Conservation (phyloP, 2,888 invertebrate species). For the Fragum fragum region DNA sequence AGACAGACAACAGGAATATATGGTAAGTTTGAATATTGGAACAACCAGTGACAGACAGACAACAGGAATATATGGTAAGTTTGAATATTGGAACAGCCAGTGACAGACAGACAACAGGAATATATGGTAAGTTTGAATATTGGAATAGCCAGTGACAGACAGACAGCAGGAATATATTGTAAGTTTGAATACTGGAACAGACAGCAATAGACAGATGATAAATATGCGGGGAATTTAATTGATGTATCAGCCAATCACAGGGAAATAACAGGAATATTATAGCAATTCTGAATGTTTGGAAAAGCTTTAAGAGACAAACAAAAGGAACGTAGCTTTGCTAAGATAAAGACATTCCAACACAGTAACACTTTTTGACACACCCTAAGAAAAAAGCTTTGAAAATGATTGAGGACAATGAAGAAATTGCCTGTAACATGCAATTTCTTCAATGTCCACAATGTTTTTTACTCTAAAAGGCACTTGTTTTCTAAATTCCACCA, state of each 20-base stretch:
- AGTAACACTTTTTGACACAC: too few relatives aligned
- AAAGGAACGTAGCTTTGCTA: too few relatives aligned
- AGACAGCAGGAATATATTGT: constrained; percentile 90
- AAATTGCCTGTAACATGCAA: too few relatives aligned
- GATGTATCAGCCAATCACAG: constrained; percentile 81
- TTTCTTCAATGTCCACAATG: too few relatives aligned
- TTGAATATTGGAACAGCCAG: constrained; percentile 80
- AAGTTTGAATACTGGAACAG: constrained; percentile 79
- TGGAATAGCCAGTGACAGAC: constrained; percentile 83
- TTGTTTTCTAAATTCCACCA: too few relatives aligned
- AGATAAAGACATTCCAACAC: too few relatives aligned
- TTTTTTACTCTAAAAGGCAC: too few relatives aligned
- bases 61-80: constrained; percentile 90
- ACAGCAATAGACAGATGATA: constrained; percentile 86
- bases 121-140: constrained; percentile 89
- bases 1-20: constrained; percentile 89
- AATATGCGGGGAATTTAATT: constrained; percentile 89
- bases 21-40: constrained; percentile 86
- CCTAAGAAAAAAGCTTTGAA: too few relatives aligned
- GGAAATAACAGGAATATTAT: constrained; percentile 90
- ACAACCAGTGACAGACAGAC: constrained; percentile 82
- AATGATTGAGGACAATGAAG: too few relatives aligned
- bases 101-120: constrained; percentile 88
- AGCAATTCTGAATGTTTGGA: too few relatives aligned
- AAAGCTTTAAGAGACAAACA: too few relatives aligned